Conservation (phyloP, 2,113 vertebrate species). For the Plestiodon gilberti region DNA sequence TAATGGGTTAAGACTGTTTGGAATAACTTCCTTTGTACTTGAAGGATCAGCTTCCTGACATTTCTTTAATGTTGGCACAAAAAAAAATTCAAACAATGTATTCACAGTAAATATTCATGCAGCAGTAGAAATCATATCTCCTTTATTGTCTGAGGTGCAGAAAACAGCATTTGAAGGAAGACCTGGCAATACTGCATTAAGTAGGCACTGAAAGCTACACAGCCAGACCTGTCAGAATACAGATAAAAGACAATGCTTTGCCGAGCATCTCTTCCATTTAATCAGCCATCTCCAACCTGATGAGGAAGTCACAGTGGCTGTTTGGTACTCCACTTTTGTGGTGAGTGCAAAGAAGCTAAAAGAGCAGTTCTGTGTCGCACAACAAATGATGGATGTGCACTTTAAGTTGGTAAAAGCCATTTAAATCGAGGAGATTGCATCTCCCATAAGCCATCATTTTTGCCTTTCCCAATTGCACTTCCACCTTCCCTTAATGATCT, state of each 20-base stretch:
- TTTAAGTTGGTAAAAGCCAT: conserved; percentile 17
- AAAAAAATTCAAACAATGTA: conserved; percentile 23
- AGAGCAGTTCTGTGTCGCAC: neutral
- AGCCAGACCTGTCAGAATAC: neutral
- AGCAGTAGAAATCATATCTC: conserved; percentile 39
- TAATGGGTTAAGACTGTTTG: conserved; percentile 11
- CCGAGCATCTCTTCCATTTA: conserved; percentile 11
- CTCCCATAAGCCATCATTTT: neutral
- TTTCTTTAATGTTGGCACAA: conserved; percentile 24
- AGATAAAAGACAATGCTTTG: conserved; percentile 33
- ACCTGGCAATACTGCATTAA: conserved; percentile 46
- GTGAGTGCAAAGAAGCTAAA: conserved; percentile 35
- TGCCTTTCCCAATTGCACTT: neutral
- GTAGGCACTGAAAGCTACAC: conserved; percentile 24
- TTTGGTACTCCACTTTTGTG: conserved; percentile 8
- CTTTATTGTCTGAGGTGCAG: conserved; percentile 49
- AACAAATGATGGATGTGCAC: neutral
- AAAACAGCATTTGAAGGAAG: conserved; percentile 42
- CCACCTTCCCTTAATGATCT: neutral
- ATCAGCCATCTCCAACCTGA: conserved; percentile 36
- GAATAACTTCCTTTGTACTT: neutral
- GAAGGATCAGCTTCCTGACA: conserved; percentile 14
- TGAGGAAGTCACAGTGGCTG: conserved; percentile 22
- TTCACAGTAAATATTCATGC: conserved; percentile 40
- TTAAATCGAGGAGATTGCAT: conserved; percentile 17